phyloP scores from a whole-genome alignment of 2,888 invertebrate species.

The Hetaerina titia region DNA sequence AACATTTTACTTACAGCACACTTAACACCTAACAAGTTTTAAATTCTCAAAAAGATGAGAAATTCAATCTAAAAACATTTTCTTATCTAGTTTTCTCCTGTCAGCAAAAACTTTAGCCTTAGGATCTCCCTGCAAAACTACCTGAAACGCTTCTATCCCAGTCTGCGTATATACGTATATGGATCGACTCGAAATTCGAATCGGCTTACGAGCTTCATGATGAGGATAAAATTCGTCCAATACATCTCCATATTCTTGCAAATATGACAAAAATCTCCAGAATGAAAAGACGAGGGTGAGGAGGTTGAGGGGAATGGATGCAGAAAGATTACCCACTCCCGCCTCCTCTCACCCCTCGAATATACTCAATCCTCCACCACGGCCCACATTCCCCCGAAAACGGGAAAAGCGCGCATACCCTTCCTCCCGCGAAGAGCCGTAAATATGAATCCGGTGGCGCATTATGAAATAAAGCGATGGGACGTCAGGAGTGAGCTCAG shows the following conservation, averaged over 20 bases:
- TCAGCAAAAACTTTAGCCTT: too few species aligned
- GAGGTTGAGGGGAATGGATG: background rate
- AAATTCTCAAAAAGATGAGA: too few species aligned
- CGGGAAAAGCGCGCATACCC: background rate
- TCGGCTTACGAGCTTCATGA: background rate
- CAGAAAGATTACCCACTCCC: background rate
- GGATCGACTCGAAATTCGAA: background rate
- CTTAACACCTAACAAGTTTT: too few species aligned
- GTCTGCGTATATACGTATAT: too few species aligned
- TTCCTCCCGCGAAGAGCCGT: background rate
- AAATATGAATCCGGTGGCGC: conserved; percentile 49
- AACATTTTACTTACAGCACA: too few species aligned
- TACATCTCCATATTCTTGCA: background rate
- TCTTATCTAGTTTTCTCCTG: too few species aligned
- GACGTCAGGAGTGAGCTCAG: conserved; percentile 8
- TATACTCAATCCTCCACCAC: background rate
- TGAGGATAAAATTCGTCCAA: background rate
- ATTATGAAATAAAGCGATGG: conserved; percentile 56
- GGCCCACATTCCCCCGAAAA: background rate
- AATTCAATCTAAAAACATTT: too few species aligned
- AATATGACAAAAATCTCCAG: conserved; percentile 22
- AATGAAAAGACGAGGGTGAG: background rate
- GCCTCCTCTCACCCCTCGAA: background rate
- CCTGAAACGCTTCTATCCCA: too few species aligned
- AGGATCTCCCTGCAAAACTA: too few species aligned